phyloP scores from a whole-genome alignment of 2,113 vertebrate genomes.

The Stercorarius parasiticus region DNA sequence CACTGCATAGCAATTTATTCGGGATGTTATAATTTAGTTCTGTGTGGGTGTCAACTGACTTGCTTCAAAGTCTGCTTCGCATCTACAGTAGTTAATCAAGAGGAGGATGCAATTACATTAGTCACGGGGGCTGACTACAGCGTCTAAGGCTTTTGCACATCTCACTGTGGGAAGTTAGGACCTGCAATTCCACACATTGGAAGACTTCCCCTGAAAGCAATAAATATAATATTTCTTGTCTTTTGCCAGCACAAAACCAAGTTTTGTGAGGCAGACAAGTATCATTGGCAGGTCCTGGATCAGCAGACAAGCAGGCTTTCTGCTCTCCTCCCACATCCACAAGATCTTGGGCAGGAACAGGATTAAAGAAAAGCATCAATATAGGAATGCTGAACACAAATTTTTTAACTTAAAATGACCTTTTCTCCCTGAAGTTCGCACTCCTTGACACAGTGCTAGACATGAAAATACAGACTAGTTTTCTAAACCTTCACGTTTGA shows the following conservation, averaged over 20 bases:
- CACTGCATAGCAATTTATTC: neutral
- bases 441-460: neutral
- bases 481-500: neutral
- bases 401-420: neutral
- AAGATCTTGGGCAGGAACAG: neutral
- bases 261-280: neutral
- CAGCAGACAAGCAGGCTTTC: neutral
- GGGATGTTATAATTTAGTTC: conserved; percentile 20
- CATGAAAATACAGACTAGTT: neutral
- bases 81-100: conserved; percentile 16
- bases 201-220: neutral
- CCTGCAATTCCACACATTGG: neutral
- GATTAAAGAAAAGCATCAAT: neutral
- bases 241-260: neutral
- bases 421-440: neutral
- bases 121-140: neutral
- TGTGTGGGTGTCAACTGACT: conserved; percentile 11
- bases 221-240: neutral
- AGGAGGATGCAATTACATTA: conserved; percentile 22
- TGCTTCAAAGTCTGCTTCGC: conserved; percentile 19
- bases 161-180: neutral
- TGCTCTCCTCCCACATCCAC: neutral
- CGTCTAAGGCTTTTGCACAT: neutral
- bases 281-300: neutral
- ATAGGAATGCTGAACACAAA: neutral